Evolutionary conservation across 2,113 vertebrate species (phyloP).

Genomic region (Lonchura striata): DNA sequence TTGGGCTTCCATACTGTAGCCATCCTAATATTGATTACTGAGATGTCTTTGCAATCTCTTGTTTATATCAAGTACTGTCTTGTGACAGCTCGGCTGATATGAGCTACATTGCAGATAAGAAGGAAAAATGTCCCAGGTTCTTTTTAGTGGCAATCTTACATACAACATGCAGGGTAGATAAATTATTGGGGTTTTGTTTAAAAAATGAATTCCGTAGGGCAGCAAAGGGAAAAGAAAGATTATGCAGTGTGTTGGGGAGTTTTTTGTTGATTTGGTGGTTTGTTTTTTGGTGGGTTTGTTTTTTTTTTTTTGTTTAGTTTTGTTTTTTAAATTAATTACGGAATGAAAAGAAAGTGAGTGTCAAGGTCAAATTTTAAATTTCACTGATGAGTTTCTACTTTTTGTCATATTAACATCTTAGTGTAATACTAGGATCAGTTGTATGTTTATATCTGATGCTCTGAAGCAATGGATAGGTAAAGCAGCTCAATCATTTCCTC

Average conservation of each 20-base stretch:
- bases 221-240: constrained; percentile 27
- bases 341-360: constrained; percentile 17
- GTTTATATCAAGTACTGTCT: constrained; percentile 99
- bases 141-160: constrained; percentile 77
- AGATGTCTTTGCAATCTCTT: constrained; percentile 99
- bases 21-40: constrained; percentile 99
- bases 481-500: constrained; percentile 52
- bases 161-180: constrained; percentile 64
- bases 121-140: constrained; percentile 86
- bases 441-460: constrained; percentile 39
- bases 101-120: constrained; percentile 93
- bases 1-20: constrained; percentile 91
- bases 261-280: neutral
- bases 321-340: neutral
- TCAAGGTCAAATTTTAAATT: constrained; percentile 59
- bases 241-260: neutral
- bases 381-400: neutral
- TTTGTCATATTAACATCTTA: constrained; percentile 24
- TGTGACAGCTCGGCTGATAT: constrained; percentile 97
- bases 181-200: constrained; percentile 70
- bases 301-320: neutral
- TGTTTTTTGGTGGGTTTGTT: neutral
- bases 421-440: constrained; percentile 13
- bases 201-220: constrained; percentile 47
- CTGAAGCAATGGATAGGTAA: constrained; percentile 32